Evolutionary conservation across 2,888 invertebrate species (phyloP), one percentile per base, ranked within the genome.

Genomic region (Parnassius orleans): DNA sequence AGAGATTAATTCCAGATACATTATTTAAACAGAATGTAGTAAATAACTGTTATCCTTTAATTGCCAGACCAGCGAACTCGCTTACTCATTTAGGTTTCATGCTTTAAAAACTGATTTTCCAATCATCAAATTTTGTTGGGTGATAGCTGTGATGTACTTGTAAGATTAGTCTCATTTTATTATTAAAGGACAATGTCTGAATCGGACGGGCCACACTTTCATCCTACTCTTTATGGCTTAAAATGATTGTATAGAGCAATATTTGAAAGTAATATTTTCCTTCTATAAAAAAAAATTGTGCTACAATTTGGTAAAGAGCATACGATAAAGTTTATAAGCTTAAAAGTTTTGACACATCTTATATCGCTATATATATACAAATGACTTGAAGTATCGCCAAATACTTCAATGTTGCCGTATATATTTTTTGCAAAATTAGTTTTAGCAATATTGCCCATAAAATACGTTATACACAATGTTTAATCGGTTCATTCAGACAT

Each of bases 121-220:
- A 53, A 48, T 42, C 44, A 57, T 57, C 42, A 19, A 54, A 57
- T n/a, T 70, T 71, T 69, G 65, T 68, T 69, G 70, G 68, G 68
- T 69, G 68, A 70, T 73, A 70, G 73, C 74, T 77, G 77, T 77
- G 76, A 77, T 76, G 71, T 75, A 76, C 66, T 69, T 69, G 66
- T 76, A 73, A 72, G 73, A 70, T 72, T 66, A 66, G 69, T 67
- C 60, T 64, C 66, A 65, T 60, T 58, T 60, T 63, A 67, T 67
- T 60, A 60, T 61, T 61, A 63, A 59, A 64, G 62, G 55, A 66
- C 63, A 54, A 24, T 55, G 48, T 62, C 44, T 60, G 46, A 41
- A 57, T 57, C 61, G 62, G 52, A 57, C 55, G 33, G 54, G 41
- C 60, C 52, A 59, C 47, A 53, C 33, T 24, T 58, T 33, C 33